Evolutionary conservation across 1,140 invertebrate genomes (phyloP), one percentile per base, ranked within the genome.

Genomic region (Tetraneura akinire): DNA sequence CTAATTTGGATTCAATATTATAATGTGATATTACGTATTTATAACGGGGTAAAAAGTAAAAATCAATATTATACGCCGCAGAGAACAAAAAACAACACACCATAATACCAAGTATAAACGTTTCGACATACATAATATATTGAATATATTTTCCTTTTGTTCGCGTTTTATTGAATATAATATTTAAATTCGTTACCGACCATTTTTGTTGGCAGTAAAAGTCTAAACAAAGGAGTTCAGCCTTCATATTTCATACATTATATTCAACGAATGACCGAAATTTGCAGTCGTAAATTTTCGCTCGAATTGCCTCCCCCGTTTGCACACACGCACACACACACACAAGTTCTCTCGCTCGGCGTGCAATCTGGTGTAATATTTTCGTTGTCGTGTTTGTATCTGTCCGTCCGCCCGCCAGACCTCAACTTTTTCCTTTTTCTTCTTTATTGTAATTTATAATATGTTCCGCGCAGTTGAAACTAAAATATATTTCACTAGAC

Each of bases 201-300:
- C 32, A 26, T 14, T 37, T 4, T 37, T 62, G 45, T 60, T 21
- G 53, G 8, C 14, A 23, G 53, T 18, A 29, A 47, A 29, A 57
- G 23, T 51, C 26, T 45, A 49, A 55, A 78, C 55, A 60, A 60
- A 47, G 55, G 18, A 60, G 21, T 62, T 47, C 14, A n/a, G 42
- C 55, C 55, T 55, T 37, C 11, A 57, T 23, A 18, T 57, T 57
- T 57, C 51, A 42, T 37, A n/a, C n/a, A n/a, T n/a, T n/a, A n/a
- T n/a, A 55, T 53, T 55, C n/a, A 42, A 26, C 73, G 29, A 57
- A 57, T 26, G 49, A 42, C 53, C 74, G 23, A 78, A 26, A 78
- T 76, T 32, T 23, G 18, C 53, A 47, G 45, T 74, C 71, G 53
- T 78, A 60, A 62, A 78, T 78, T 62, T 78, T 37, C 74, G 4